Evolutionary conservation across 2,113 vertebrate species (phyloP), one percentile per base, ranked within the genome.

Genomic region (Megaleporinus macrocephalus): DNA sequence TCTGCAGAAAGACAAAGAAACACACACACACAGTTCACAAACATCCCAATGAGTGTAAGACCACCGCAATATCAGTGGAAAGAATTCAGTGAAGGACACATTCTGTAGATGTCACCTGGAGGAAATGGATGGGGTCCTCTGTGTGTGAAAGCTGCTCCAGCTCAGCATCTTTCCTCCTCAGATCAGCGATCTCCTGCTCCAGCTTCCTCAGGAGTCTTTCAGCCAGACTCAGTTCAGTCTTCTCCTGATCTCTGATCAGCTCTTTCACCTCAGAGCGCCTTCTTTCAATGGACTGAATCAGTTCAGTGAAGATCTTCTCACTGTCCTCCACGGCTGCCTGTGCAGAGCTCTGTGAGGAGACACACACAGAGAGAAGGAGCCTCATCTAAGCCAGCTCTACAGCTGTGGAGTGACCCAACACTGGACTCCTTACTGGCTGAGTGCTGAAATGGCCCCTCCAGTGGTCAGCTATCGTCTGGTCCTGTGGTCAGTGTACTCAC

Each of bases 251-350:
- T 73, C 73, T 80, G 73, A 86, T 61, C 36, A 41, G 47, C 75
- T 61, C 18, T 68, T 14, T 86, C 69, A 79, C 36, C 82, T 84
- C 82, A 74, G 82, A 84, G 65, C 73, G 41, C 13, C 20, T 80
- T 68, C 51, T 81, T 62, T 86, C 78, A 76, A 86, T 83, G 73
- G 59, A 86, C 57, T n/a, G 29, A 55, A 86, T 84, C 62, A 86
- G 53, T 14, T 71, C 69, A 26, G 69, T 71, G 16, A 71, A 71
- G n/a, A 71, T 26, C 22, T 10, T 71, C 36, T 71, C 69, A 5
- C 36, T 71, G 69, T 71, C n/a, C 36, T 71, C 41, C 69, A 71
- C 22, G 24, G 69, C 36, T 47, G 69, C 36, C 44, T 71, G 69
- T 44, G 69, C 69, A 15, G 33, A 26, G 83, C 33, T 9, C 12